Evolutionary conservation across 2,113 vertebrate genomes (phyloP), one percentile per base, ranked within the genome.

Genomic region (Ictidomys tridecemlineatus): DNA sequence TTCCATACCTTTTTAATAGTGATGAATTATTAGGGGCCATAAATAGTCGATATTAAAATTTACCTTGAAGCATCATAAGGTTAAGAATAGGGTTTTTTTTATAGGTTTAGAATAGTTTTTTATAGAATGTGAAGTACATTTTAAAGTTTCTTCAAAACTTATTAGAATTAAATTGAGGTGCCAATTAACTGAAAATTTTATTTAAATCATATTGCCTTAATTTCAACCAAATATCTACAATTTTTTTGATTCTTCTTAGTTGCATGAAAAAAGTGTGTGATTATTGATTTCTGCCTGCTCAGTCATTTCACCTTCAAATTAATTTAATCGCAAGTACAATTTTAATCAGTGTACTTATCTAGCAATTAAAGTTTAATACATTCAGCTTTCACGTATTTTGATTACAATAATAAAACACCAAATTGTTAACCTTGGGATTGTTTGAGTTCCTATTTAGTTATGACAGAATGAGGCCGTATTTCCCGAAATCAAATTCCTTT

Each of bases 201-300:
- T 78, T 74, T 96, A 93, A 94, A 56, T 95, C 26, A 92, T 22
- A 93, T 94, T 87, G 70, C 39, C 22, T 82, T 86, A 76, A 92
- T 94, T 95, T 30, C 58, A 96, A 72, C 12, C 82, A 97, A 63
- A 83, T 77, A 91, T 28, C 51, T 82, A 82, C 11, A 91, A 65
- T 58, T 63, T 56, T 69, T 92, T 39, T 28, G 80, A 5, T 73
- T 48, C 8, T 53, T 93, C 87, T 89, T 74, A 58, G 8, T 80
- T 92, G 3, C 22, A 42, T 93, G 74, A 37, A 76, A 87, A 32
- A 94, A 69, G 2, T 30, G 10, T 45, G 7, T 61, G 30, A 39
- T 65, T 89, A 7, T 83, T 92, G 48, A 80, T 92, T 94, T 96
- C 30, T 91, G 69, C 87, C 37, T 95, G 61, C 14, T 22, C 74